Evolutionary conservation across 2,797 vertebrate genomes (phyloP), one percentile per base, ranked within the genome.

Genomic region (Denticeps clupeoides): DNA sequence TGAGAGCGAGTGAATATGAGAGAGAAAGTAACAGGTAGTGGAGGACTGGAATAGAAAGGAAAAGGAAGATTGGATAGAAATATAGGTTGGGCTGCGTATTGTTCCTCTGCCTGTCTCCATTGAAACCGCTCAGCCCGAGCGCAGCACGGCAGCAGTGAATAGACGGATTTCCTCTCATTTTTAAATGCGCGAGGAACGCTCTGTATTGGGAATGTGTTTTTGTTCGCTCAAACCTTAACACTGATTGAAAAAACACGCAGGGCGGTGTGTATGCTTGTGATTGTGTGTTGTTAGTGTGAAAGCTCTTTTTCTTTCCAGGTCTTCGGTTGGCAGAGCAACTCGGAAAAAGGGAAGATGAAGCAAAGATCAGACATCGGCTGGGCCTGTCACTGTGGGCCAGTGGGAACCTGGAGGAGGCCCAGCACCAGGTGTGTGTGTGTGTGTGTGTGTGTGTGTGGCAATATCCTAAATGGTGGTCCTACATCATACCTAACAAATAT

Each of bases 291-390:
- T 54, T 47, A 19, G 3, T 47, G 56, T 55, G 60, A 56, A 60
- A 49, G 48, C 31, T 31, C 49, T 25, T 16, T 32, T n/a, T 16
- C 37, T 12, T 41, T 28, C 16, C 73, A 95, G 91, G 91, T 57
- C 78, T 95, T 71, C 82, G 90, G 77, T 80, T 95, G 65, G 91
- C 91, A 5, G 91, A 95, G 69, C 91, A 95, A 77, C 81, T 94
- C 74, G 87, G 86, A 49, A 85, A 89, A 57, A 84, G 91, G 71
- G 91, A 95, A 69, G 91, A 95, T 19, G 91, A 95, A 70, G 91
- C 91, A 23, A 90, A 91, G 77, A 94, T 94, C 72, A 89, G 91
- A 62, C 91, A 95, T 0, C 88, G 91, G 51, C 85, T 94, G 33
- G 33, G 33, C 33, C 87, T 95, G 19, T 92, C 91, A 47, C 86